Evolutionary conservation across 2,113 vertebrate species (phyloP).

Genomic region (Semnornis frantzii): DNA sequence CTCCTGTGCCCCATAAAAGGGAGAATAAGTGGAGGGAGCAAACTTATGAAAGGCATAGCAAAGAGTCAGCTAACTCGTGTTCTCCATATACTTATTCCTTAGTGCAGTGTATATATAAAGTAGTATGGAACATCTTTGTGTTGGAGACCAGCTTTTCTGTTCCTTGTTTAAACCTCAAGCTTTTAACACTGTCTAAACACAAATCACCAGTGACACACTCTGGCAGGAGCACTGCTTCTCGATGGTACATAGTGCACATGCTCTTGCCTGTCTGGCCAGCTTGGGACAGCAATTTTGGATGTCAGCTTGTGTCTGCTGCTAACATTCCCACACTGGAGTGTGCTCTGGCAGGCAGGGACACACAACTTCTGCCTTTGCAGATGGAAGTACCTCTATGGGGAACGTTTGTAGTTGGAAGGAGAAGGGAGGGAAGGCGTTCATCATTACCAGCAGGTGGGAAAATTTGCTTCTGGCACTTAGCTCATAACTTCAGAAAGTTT

Average conservation of each 20-base stretch:
- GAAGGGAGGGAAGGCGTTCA: background rate
- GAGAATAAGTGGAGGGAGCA: slow-evolving; percentile 20
- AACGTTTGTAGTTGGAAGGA: background rate
- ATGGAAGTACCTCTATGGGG: background rate
- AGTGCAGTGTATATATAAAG: background rate
- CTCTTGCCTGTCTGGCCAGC: background rate
- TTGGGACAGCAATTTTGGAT: background rate
- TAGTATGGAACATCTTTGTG: background rate
- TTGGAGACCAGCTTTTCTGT: background rate
- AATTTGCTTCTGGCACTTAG: background rate
- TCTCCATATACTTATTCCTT: background rate
- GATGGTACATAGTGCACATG: accelerated
- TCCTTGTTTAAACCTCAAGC: background rate
- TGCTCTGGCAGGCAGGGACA: background rate
- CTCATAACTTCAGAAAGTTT: background rate
- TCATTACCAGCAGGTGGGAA: background rate
- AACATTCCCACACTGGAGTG: background rate
- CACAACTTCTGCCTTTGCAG: background rate
- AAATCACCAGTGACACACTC: background rate
- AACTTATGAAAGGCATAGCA: slow-evolving; percentile 53
- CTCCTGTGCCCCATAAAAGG: slow-evolving; percentile 43
- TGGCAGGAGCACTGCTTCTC: background rate
- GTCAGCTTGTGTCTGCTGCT: background rate
- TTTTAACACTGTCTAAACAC: background rate
- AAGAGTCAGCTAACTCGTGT: slow-evolving; percentile 34